phyloP scores from a whole-genome alignment of 2,888 invertebrate genomes.

The Oxystoma pomonae region DNA sequence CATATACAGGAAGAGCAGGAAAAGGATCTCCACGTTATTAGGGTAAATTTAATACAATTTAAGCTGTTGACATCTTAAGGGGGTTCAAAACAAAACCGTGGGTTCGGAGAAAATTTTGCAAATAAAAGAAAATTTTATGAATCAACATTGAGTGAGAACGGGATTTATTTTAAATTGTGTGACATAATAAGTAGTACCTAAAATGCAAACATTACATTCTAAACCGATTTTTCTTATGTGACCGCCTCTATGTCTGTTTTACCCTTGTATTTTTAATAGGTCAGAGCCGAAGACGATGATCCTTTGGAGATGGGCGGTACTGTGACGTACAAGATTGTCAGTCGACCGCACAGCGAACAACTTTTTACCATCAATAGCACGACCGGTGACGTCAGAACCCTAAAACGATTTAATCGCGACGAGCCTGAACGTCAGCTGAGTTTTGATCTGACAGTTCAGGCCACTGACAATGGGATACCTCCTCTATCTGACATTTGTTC shows the following conservation, averaged over 20 bases:
- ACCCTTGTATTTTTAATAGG: constrained; percentile 47
- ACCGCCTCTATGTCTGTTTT: no score
- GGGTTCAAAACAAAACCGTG: no score
- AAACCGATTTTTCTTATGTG: no score
- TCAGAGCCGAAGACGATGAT: constrained; percentile 70
- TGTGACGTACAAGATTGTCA: constrained; percentile 79
- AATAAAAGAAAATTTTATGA: no score
- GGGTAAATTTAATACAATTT: no score
- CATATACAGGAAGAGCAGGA: background rate
- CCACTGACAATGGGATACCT: constrained; percentile 88
- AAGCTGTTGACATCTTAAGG: no score
- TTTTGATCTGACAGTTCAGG: constrained; percentile 82
- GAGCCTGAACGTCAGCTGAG: constrained; percentile 82
- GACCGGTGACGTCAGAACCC: constrained; percentile 74
- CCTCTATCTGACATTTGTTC: constrained; percentile 90
- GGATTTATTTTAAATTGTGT: no score
- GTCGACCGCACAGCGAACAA: constrained; percentile 66
- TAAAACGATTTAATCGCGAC: constrained; percentile 80
- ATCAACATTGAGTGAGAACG: no score
- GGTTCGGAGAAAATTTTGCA: no score
- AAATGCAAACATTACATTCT: no score
- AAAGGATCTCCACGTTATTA: no score
- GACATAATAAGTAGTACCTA: no score
- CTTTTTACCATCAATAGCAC: constrained; percentile 75
- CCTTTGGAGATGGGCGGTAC: constrained; percentile 71